Percentiles rank a stretch among this genome's conserved stretches.
Evolutionary conservation across 2,113 vertebrate genomes (phyloP).

Genomic region (Himantopus leucocephalus): DNA sequence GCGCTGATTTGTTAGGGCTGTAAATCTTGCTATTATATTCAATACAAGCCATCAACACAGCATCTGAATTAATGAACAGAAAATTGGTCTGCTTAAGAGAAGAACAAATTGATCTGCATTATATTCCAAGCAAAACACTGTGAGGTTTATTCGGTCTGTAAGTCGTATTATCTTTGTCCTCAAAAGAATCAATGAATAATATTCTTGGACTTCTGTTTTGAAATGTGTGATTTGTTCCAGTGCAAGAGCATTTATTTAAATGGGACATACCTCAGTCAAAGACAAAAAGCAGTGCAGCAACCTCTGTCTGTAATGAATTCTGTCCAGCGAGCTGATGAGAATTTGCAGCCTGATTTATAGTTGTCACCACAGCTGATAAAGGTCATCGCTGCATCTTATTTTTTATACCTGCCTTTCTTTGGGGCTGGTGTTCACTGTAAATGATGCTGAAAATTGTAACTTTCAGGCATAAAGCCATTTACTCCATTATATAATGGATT

Average conservation of each 20-base stretch:
- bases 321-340: slow-evolving; percentile 59
- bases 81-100: slow-evolving; percentile 53
- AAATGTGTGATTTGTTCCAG: slow-evolving; percentile 15
- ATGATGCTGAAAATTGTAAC: slow-evolving; percentile 27
- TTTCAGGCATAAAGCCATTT: slow-evolving; percentile 18
- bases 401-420: slow-evolving; percentile 44
- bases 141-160: not conserved
- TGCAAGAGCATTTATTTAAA: slow-evolving; percentile 21
- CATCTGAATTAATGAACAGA: slow-evolving; percentile 46
- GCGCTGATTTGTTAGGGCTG: not conserved
- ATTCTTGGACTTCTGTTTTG: not conserved
- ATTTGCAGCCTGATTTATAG: slow-evolving; percentile 72
- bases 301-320: slow-evolving; percentile 64
- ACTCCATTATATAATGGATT: slow-evolving; percentile 7
- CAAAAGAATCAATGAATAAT: slow-evolving; percentile 20
- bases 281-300: slow-evolving; percentile 31
- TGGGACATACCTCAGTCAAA: slow-evolving; percentile 50
- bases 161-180: not conserved
- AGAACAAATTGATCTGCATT: slow-evolving; percentile 40
- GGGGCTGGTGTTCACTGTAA: not conserved
- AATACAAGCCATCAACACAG: not conserved
- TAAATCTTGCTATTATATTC: slow-evolving; percentile 39
- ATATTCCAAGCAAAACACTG: slow-evolving; percentile 10
- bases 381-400: slow-evolving; percentile 67
- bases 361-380: slow-evolving; percentile 73